Base-by-base conservation (phyloP, 1,140 invertebrate species). In the Nixonia krombeini region DNA sequence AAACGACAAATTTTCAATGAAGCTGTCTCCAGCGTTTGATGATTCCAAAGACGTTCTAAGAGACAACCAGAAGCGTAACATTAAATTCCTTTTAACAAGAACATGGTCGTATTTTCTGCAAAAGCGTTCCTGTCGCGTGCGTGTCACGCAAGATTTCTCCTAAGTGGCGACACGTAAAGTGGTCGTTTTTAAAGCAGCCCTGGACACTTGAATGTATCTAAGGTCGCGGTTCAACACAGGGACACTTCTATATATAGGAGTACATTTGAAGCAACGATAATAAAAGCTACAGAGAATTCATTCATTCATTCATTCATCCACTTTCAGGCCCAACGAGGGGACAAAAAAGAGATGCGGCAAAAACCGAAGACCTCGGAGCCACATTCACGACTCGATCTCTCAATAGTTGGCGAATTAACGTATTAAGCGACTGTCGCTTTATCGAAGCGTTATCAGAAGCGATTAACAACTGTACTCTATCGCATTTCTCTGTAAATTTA, bases 231-330 rank as follows among this genome's bases (percentile, higher is more conserved):
- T 58, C 31, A 37, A 56, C 53, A 56, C 56, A 56, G 55, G 40
- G 63, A 70, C 59, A 69, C 55, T 73, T 72, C 73, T 75, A 65
- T 74, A 67, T 56, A 62, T 69, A 70, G 46, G 51, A 35, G 69
- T 73, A 64, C 70, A 73, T 80, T 80, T 78, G 52, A 73, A 64
- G 69, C 73, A 76, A 72, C 56, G 16, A 66, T 57, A 76, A 79
- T 79, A 75, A 77, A 76, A 65, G 42, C 62, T 35, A 82, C 80
- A 82, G 76, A 74, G 78, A 73, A 74, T 75, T 81, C 80, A 82
- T 84, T 84, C 77, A 81, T 79, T 73, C 62, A 53, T 71, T 66
- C 73, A 65, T 56, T 69, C 59, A 64, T 64, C 55, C 61, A 55
- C 42, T 62, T 46, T 21, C 13, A 29, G 37, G 18, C 16, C 44